Evolutionary conservation across 2,113 vertebrate genomes (phyloP), one percentile per base, ranked within the genome.

Genomic region (Gambusia affinis): DNA sequence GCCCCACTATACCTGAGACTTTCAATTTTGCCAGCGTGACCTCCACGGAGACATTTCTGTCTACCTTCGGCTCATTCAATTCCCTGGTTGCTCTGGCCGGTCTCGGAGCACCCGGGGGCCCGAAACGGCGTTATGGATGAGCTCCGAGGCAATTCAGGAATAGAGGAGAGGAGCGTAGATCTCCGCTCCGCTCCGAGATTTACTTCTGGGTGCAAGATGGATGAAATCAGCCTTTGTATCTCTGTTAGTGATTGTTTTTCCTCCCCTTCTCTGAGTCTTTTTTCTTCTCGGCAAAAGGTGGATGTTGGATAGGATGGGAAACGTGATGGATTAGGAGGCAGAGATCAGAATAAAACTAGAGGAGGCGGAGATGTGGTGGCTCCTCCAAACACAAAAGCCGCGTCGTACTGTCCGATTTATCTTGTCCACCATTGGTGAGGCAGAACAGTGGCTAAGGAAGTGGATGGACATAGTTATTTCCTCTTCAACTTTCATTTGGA

Each of bases 1-100:
- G 92, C 93, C 82, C 84, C 85, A 90, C 94, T 85, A 82, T 95
- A 98, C 97, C 97, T 98, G 97, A 95, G 95, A 95, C 90, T 89
- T 96, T 96, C 94, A 93, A 95, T 96, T 94, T 93, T 93, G 92
- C 91, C 90, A 81, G 77, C 92, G 92, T 94, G 94, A 96, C 91
- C 93, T 79, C 92, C 94, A 94, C 94, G 92, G 94, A 93, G 87
- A 92, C 85, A 88, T 94, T 92, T 92, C 87, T 93, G 85, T 93
- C 92, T 83, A 91, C 90, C 88, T 88, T 85, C 83, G 76, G 85
- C 85, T 92, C 83, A 73, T 90, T 90, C 89, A 92, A 93, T 92
- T 94, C 92, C 91, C 92, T 2, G 86, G 74, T 66, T 77, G 85
- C 88, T 75, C 80, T 0, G 65, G 12, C 84, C 64, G 65, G 69